A percentile compares a stretch with the other conserved stretches of the same genome.
Conservation (phyloP, 1,140 invertebrate species). For the Lethrus apterus region DNA sequence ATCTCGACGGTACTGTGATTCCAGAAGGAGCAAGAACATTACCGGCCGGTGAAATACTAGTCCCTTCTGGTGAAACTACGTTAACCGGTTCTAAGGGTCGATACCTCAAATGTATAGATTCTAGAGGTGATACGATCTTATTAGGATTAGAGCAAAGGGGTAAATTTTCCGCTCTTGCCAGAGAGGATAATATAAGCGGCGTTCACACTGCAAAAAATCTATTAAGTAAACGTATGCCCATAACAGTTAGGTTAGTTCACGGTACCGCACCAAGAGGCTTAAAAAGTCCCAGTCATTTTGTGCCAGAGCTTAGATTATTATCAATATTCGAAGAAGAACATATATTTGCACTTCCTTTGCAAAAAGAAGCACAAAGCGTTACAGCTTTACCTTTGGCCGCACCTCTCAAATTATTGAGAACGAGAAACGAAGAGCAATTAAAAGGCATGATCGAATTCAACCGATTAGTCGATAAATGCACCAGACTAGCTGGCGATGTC, state of each 20-base stretch:
- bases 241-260: constrained; percentile 85
- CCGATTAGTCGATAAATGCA: constrained; percentile 70
- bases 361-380: constrained; percentile 68
- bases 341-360: constrained; percentile 75
- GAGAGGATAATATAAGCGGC: constrained; percentile 87
- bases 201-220: constrained; percentile 83
- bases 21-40: constrained; percentile 67
- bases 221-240: constrained; percentile 76
- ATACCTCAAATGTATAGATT: constrained; percentile 80
- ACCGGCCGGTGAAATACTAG: constrained; percentile 61
- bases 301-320: constrained; percentile 74
- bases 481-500: constrained; percentile 69
- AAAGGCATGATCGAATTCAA: constrained; percentile 72
- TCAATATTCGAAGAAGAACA: constrained; percentile 79
- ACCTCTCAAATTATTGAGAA: constrained; percentile 75
- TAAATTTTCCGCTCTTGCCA: constrained; percentile 82
- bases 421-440: constrained; percentile 76
- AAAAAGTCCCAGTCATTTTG: constrained; percentile 71
- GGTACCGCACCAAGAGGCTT: constrained; percentile 73
- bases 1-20: constrained; percentile 55
- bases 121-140: constrained; percentile 74
- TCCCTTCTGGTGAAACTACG: constrained; percentile 60
- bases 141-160: constrained; percentile 79
- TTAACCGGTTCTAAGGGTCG: constrained; percentile 61
- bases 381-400: constrained; percentile 78